Conservation (phyloP, 2,797 vertebrate genomes). For the Onychomys torridus region DNA sequence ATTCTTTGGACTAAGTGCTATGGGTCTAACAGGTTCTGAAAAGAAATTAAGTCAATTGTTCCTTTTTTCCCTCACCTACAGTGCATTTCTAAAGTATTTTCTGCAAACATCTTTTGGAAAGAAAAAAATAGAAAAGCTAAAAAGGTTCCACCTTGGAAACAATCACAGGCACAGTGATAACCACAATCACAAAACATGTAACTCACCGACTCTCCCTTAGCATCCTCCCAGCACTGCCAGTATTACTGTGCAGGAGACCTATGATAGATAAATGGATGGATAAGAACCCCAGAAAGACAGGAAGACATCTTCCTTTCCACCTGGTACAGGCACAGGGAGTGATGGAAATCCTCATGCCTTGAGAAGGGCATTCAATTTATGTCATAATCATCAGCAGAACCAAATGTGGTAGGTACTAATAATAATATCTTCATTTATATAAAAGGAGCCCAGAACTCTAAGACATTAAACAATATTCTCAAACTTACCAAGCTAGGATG, state of each 20-base stretch:
- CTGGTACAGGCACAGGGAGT: not conserved
- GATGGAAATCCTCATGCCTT: not conserved
- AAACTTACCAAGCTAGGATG: not conserved
- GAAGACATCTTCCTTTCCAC: not conserved
- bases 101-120: not conserved
- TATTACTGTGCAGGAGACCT: not conserved
- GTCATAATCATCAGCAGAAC: constrained; percentile 13
- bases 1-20: constrained; percentile 5
- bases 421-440: not conserved
- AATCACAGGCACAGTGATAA: not conserved
- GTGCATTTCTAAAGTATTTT: constrained; percentile 8
- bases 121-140: not conserved
- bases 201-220: not conserved
- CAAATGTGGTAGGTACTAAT: not conserved
- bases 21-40: not conserved
- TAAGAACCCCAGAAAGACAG: not conserved
- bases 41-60: constrained; percentile 9
- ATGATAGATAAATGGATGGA: not conserved
- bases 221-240: not conserved
- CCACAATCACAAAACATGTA: not conserved
- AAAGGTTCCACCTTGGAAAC: constrained; percentile 6
- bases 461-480: not conserved
- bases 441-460: not conserved
- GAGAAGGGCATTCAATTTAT: constrained; percentile 4
- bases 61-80: not conserved